phyloP scores from a whole-genome alignment of 2,888 invertebrate species.

The Baronia brevicornis region DNA sequence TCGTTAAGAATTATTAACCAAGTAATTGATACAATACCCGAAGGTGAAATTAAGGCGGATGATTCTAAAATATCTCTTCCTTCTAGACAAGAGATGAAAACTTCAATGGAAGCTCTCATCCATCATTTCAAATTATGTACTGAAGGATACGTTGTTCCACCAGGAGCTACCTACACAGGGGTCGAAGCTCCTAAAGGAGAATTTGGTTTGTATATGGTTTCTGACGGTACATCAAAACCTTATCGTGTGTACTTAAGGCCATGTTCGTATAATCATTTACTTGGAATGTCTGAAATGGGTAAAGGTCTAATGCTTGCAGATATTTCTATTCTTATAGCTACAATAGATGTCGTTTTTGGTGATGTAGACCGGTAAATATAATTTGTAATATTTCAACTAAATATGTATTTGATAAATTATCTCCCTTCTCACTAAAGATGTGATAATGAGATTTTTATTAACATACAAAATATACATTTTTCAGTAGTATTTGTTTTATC shows the following conservation, averaged over 20 bases:
- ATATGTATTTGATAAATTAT: no score
- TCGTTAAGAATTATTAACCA: conserved; percentile 86
- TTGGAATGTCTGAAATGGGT: conserved; percentile 78
- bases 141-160: conserved; percentile 88
- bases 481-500: no score
- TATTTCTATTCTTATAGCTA: conserved; percentile 77
- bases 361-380: conserved; percentile 76
- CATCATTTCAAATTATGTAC: conserved; percentile 92
- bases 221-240: conserved; percentile 87
- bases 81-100: conserved; percentile 87
- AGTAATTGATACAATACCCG: conserved; percentile 88
- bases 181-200: conserved; percentile 92
- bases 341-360: conserved; percentile 53
- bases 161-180: conserved; percentile 87
- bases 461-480: no score
- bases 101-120: conserved; percentile 89
- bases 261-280: conserved; percentile 76
- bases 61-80: conserved; percentile 88
- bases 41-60: conserved; percentile 85
- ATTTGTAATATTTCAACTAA: no score
- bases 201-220: conserved; percentile 89
- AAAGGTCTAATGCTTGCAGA: conserved; percentile 84
- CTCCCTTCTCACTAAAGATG: no score
- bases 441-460: no score
- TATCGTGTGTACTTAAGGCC: conserved; percentile 79